phyloP scores from a whole-genome alignment of 2,888 invertebrate genomes.

The Cephus rjabovi region DNA sequence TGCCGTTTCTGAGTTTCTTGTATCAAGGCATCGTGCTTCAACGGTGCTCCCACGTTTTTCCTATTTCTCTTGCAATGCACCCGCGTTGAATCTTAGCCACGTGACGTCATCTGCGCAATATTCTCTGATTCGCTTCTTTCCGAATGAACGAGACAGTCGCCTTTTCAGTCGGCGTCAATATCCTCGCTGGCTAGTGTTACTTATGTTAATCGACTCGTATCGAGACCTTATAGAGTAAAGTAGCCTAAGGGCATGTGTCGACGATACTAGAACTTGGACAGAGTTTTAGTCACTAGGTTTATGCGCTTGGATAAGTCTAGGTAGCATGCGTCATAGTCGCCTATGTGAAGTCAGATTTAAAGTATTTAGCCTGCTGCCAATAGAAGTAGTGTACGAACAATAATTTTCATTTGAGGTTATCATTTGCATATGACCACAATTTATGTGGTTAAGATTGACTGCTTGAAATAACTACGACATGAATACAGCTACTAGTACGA shows the following conservation, averaged over 20 bases:
- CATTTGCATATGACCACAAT: no score
- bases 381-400: no score
- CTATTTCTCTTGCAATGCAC: conserved; percentile 18
- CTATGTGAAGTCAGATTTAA: no score
- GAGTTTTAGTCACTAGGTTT: no score
- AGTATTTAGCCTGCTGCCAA: no score
- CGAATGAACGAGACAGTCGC: not conserved
- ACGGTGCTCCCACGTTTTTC: conserved; percentile 33
- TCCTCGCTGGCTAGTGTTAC: not conserved
- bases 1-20: conserved; percentile 13
- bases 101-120: not conserved
- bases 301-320: no score
- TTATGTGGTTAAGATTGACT: no score
- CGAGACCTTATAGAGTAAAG: not conserved
- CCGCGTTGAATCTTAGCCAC: conserved; percentile 24
- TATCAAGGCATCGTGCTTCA: conserved; percentile 11
- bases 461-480: no score
- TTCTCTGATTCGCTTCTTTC: not conserved
- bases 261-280: no score
- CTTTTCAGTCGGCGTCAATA: not conserved
- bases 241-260: not conserved
- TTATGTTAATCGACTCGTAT: not conserved
- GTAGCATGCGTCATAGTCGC: no score
- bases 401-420: no score
- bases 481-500: no score